Conservation (phyloP, 92 coral and sea anemone genomes). For the Zoanthus sociatus region DNA sequence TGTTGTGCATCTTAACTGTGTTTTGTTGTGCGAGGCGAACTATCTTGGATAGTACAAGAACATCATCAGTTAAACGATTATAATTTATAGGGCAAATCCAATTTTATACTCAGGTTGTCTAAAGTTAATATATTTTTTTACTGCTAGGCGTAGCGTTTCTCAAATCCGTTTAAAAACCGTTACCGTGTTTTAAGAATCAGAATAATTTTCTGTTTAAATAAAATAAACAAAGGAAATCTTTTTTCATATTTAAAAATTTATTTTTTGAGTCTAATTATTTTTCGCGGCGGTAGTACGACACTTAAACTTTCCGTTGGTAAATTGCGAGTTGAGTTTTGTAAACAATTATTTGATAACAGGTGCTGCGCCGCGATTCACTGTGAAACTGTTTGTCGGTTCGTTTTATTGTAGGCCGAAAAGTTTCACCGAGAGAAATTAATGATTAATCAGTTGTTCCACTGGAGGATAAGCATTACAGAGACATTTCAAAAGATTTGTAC, state of each 20-base stretch:
- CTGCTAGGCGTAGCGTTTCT: not conserved
- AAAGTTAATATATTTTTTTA: too few relatives aligned
- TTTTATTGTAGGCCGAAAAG: not conserved
- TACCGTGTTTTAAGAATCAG: not conserved
- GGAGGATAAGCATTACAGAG: not conserved
- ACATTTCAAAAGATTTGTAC: not conserved
- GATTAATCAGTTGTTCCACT: not conserved
- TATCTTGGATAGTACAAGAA: not conserved
- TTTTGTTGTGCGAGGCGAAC: not conserved
- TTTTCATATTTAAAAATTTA: not conserved
- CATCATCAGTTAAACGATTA: not conserved
- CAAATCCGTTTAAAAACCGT: not conserved
- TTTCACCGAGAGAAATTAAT: not conserved
- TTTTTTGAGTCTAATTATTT: constrained; percentile 1
- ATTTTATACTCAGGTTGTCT: not conserved
- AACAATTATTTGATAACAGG: not conserved
- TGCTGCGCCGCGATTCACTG: not conserved
- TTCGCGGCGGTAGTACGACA: not conserved
- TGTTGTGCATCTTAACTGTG: not conserved
- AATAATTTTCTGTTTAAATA: not conserved
- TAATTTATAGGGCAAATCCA: not conserved
- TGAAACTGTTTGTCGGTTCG: not conserved
- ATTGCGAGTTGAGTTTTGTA: constrained; percentile 3
- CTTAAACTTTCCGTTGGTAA: constrained; percentile 13
- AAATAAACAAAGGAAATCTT: not conserved